Evolutionary conservation across 2,113 vertebrate genomes (phyloP), one percentile per base, ranked within the genome.

Genomic region (Anarrhichthys ocellatus): DNA sequence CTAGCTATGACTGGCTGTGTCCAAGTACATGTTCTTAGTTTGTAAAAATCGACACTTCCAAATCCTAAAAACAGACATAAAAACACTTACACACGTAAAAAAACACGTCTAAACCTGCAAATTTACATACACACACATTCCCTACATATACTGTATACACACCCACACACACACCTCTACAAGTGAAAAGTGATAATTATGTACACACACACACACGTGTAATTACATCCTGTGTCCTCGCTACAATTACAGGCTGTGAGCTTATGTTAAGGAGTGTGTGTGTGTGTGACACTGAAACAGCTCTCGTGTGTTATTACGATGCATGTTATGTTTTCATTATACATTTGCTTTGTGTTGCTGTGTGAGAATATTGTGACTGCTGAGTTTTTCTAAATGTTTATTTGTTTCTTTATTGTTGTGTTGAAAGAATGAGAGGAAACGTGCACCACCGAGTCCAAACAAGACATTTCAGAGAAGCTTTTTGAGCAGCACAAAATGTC

Each of bases 171-270:
- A n/a, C 64, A 20, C 20, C 11, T 20, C n/a, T 54, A 32, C 14
- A 62, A 11, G 40, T 15, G 0, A 3, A 78, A 54, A 0, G 63
- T 44, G 56, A 38, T 70, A 54, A 69, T 76, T 59, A 63, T 27
- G 24, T 18, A 32, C 69, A 65, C 76, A 59, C 71, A 46, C 17
- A 1, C 3, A 58, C 8, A 17, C 48, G 70, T 20, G 18, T 80
- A 82, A 87, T 89, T 84, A 89, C 69, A 86, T 15, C 29, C 58
- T 66, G 64, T 50, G 73, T 62, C 18, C 11, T 17, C 42, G 11
- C 36, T 59, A 73, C 61, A 81, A 82, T 83, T 76, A 83, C 85
- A 84, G 77, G 40, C 75, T 80, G 42, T 48, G 42, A 0, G 56
- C 29, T 29, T 6, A 2, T 46, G 44, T 63, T 58, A 46, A 61